Percentiles rank a stretch among this genome's conserved stretches.
These are phyloP conservation scores for Paraescarpia echinospica DNA, from an alignment of 1,140 invertebrate species.

Conservation along the genomic window DNA sequence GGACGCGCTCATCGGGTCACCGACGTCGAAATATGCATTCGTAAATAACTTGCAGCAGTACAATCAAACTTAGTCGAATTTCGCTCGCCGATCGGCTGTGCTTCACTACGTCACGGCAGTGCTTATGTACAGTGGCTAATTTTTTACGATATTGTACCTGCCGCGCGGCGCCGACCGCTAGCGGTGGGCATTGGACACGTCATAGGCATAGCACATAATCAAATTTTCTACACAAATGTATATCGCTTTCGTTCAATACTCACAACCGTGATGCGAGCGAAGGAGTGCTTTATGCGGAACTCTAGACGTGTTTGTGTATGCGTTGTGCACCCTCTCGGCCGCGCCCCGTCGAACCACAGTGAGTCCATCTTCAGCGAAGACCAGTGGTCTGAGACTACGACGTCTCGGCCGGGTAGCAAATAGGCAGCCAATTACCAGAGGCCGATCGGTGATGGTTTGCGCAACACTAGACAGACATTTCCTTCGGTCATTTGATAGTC, in stretches of 20 bases:
- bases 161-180: background rate
- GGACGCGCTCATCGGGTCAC: background rate
- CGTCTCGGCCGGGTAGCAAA: no score
- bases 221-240: background rate
- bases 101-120: background rate
- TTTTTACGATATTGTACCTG: background rate
- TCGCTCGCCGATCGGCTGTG: background rate
- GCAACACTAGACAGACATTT: background rate
- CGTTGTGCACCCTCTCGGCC: background rate
- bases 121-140: background rate
- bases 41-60: background rate
- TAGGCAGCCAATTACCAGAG: background rate
- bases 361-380: background rate
- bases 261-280: background rate
- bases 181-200: background rate
- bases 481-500: background rate
- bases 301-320: background rate
- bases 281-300: background rate
- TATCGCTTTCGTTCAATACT: background rate
- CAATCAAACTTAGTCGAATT: background rate
- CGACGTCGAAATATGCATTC: background rate
- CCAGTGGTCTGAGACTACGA: background rate
- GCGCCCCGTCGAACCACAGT: background rate
- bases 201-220: conserved; percentile 1
- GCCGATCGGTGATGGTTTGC: no score